Evolutionary conservation across 1,140 invertebrate species (phyloP).

Genomic region (Halyomorpha halys): DNA sequence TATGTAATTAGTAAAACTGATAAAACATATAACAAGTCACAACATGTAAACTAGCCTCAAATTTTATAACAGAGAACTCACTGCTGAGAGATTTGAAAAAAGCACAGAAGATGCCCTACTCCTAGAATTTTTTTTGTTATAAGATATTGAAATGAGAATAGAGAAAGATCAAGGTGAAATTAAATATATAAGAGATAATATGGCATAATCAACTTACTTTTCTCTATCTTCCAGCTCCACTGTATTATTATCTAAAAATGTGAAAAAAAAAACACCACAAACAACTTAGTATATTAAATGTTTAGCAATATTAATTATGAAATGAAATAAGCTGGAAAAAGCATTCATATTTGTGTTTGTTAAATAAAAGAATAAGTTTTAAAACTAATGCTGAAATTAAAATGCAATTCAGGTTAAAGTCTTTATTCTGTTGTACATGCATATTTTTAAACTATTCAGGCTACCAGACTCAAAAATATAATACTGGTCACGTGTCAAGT

Average conservation of each 20-base stretch:
- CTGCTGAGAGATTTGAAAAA: too few relatives aligned
- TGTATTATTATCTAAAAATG: conserved; percentile 56
- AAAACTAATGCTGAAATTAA: neutral
- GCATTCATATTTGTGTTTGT: neutral
- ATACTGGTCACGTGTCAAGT: too few relatives aligned
- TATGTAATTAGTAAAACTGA: too few relatives aligned
- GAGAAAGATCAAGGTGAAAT: neutral
- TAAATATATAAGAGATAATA: neutral
- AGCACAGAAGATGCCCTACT: too few relatives aligned
- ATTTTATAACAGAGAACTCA: too few relatives aligned
- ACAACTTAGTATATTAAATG: conserved; percentile 21
- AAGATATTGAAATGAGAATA: too few relatives aligned
- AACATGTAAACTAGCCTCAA: too few relatives aligned
- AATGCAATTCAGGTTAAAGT: conserved; percentile 4
- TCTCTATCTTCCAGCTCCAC: conserved; percentile 69
- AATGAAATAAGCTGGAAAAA: neutral
- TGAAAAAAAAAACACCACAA: conserved; percentile 25
- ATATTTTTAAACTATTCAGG: neutral
- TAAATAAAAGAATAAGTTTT: neutral
- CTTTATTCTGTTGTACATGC: conserved; percentile 7
- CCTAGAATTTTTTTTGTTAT: too few relatives aligned
- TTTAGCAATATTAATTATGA: neutral
- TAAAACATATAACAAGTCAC: too few relatives aligned
- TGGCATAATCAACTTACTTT: conserved; percentile 55
- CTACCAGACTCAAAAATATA: too few relatives aligned